Base-by-base conservation (phyloP, 2,113 vertebrate genomes). In the Paramisgurnus dabryanus region DNA sequence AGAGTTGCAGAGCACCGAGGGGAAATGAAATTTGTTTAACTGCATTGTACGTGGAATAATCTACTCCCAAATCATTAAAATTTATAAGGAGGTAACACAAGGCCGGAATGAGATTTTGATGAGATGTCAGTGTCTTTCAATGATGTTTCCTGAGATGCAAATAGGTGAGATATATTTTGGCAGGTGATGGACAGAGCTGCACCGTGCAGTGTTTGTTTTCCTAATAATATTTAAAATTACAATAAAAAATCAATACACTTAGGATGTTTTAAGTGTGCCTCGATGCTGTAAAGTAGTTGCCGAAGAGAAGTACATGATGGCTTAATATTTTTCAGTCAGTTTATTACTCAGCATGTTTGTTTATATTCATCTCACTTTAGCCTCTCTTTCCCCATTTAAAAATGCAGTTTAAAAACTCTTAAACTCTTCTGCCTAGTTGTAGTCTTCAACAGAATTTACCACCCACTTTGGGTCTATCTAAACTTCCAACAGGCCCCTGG, bases 11-110 rank as follows among this genome's bases (percentile, higher is more conserved):
- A 43, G 45, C 13, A 18, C 64, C 22, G 66, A 75, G 18, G 13
- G 10, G 3, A 76, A 69, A 57, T 45, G 5, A 57, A 40, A 5
- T 53, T 76, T 76, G 74, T 76, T 76, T 76, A 71, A 75, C 70
- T 64, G 61, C 70, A 73, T 80, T 75, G 79, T 75, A 75, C 57
- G 45, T 81, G 72, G 72, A 81, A 81, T 67, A 76, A 81, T 72
- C 69, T 69, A 39, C 53, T 58, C 9, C 34, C 6, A 8, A 50
- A 69, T 81, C 72, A 81, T 81, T 61, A 76, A 69, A 63, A 75
- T 76, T 10, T 81, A 81, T 69, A 67, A 45, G 34, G 55, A 27
- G 27, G 6, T 63, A 43, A 76, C 53, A 47, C 2, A 3, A 60
- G 64, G 40, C 22, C 17, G 27, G 65, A 60, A 76, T 68, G 53